Percentiles rank a stretch among this genome's conserved stretches.
phyloP scores from a whole-genome alignment of 1,140 invertebrate genomes.

The Oryzaephilus surinamensis region DNA sequence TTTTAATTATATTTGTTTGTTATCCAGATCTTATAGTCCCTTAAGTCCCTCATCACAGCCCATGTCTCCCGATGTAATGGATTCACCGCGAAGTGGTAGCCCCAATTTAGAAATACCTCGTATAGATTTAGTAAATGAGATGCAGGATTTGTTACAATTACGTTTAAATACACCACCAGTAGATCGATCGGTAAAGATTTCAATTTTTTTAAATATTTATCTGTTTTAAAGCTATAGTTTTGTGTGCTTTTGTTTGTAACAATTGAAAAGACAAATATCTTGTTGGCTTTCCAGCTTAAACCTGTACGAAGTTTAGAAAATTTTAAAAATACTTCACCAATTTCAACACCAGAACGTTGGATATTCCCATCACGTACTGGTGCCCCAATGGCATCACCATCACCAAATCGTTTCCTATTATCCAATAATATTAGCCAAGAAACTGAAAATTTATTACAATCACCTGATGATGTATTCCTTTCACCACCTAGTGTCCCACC shows the following conservation, averaged over 20 bases:
- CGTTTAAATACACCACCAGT: slow-evolving; percentile 40
- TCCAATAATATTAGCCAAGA: slow-evolving; percentile 18
- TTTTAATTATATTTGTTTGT: slow-evolving; percentile 1
- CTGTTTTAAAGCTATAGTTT: not conserved
- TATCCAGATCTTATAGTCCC: slow-evolving; percentile 40
- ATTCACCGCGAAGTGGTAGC: slow-evolving; percentile 35
- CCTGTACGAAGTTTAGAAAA: slow-evolving; percentile 49
- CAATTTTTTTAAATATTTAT: not conserved
- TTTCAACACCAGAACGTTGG: slow-evolving; percentile 35
- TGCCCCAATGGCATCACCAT: slow-evolving; percentile 19
- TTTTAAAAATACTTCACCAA: slow-evolving; percentile 40
- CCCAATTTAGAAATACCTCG: slow-evolving; percentile 37
- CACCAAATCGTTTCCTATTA: slow-evolving; percentile 21
- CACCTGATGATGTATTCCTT: slow-evolving; percentile 29
- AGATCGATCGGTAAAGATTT: slow-evolving; percentile 43
- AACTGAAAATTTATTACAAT: slow-evolving; percentile 29
- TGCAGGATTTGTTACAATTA: slow-evolving; percentile 49
- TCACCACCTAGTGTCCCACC: slow-evolving; percentile 19
- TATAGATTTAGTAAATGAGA: slow-evolving; percentile 55
- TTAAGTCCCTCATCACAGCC: slow-evolving; percentile 36
- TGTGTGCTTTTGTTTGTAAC: slow-evolving; percentile 5
- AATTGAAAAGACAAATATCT: no score
- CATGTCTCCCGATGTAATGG: slow-evolving; percentile 40
- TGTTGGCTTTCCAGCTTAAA: slow-evolving; percentile 43
- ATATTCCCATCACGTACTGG: slow-evolving; percentile 21